Base-by-base conservation (phyloP, 2,113 vertebrate species). In the Euleptes europaea region DNA sequence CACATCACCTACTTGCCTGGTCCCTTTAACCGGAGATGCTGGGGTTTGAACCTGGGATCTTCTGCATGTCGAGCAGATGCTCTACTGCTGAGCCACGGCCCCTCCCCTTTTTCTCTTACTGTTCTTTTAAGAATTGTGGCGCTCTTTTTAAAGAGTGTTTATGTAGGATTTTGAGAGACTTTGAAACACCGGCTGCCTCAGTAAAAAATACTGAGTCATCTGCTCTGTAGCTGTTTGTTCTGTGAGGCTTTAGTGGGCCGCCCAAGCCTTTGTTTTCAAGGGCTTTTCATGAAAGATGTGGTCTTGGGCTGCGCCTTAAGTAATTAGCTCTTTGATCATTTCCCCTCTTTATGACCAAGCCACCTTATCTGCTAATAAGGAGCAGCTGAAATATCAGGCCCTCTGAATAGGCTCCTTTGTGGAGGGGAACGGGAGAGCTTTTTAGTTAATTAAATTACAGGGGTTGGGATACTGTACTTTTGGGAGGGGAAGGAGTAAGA, bases 381-480 rank as follows among this genome's bases (percentile, higher is more conserved):
- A 88, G 86, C 91, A 88, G 86, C 89, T 92, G 70, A 93, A 92
- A 88, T 90, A 76, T 88, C 78, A 11, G 31, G 79, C 78, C 83
- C 80, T 91, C 92, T 91, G 88, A 95, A 86, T 88, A 85, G 35
- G 84, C 8, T 31, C 4, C 72, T 87, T 88, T 85, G 88, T 83
- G 84, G 84, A 85, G 85, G 75, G 70, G 91, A 93, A 78, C 84
- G 85, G 89, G 79, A 92, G 89, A 78, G 86, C 90, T 90, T 87
- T 91, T 95, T 88, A 91, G 90, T 93, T 92, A 93, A 93, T 94
- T 95, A 94, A 93, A 70, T 84, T 86, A 73, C 3, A 86, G 88
- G 90, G 54, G 23, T 89, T 80, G 85, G 86, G 75, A 90, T 88
- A 85, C 93, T 83, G 91, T 92, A 88, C 92, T 91, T 23, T 91